Base-by-base conservation (phyloP, 2,113 vertebrate species). In the Cathartes aura region DNA sequence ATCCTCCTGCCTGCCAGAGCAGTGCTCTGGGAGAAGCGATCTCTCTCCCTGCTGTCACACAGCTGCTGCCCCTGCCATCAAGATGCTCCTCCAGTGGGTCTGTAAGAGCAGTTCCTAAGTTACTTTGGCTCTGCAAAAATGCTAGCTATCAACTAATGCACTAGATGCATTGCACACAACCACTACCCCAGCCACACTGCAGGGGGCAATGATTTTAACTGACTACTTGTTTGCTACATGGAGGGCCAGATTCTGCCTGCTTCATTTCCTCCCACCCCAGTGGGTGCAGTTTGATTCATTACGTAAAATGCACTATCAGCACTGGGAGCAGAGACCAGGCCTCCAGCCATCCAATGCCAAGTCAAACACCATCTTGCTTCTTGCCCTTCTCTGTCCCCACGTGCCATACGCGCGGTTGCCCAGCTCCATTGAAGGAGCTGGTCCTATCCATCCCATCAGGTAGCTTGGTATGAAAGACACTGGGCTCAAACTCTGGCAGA, bases 1-100 rank as follows among this genome's bases (percentile, higher is more conserved):
- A 95, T 92, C 72, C 75, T 89, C 50, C 45, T 71, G 93, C 75
- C 75, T 89, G 79, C 85, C 2, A 5, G 63, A 82, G 90, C 75
- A 71, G 60, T 34, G 82, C 50, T 92, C 76, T 87, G 73, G 50
- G 62, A 90, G 53, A 90, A 91, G 43, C 1, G 1, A 56, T 91
- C 40, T 87, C 48, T 43, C 58, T 89, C 64, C 48, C 53, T 5
- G 1, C 42, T 34, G 4, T 67, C 87, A 81, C 81, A 80, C 2
- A 16, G 78, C 84, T 90, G 53, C 85, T 87, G 81, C 40, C 45
- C 71, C 32, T 82, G 74, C 42, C 59, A 36, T 70, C 70, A 66
- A 73, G 62, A 63, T 23, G 29, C 5, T 88, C 58, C 66, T 94
- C 50, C 62, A 59, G 32, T 43, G 50, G 42, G 13, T 82, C 42